Evolutionary conservation across 92 coral and sea anemone species (phyloP).

Genomic region (Siderastrea siderea): DNA sequence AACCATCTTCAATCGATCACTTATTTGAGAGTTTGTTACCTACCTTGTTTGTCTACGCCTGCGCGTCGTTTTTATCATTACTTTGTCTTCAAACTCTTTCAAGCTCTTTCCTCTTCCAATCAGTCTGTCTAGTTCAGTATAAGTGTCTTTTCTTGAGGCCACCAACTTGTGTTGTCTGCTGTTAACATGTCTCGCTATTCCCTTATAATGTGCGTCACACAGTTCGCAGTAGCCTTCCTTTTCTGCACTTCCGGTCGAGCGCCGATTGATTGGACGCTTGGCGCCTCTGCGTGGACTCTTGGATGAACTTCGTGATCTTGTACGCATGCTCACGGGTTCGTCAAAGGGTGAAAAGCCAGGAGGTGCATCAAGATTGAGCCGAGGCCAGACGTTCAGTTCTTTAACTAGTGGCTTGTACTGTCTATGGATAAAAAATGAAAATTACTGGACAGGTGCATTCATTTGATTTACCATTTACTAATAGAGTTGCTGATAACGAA

Average conservation of each 20-base stretch:
- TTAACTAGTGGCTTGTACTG: conserved; percentile 84
- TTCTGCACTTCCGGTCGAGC: conserved; percentile 21
- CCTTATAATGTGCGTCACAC: conserved; percentile 71
- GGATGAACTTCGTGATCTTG: conserved; percentile 67
- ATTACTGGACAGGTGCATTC: no score
- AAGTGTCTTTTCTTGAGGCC: conserved; percentile 68
- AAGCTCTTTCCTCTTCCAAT: conserved; percentile 72
- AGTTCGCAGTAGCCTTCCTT: conserved; percentile 91
- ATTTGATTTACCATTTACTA: no score
- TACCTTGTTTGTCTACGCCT: conserved; percentile 32
- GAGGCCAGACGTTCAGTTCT: conserved; percentile 87
- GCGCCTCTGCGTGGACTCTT: conserved; percentile 54
- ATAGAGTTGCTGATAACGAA: background rate
- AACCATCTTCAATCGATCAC: no score
- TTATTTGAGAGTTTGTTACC: background rate
- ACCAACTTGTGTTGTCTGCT: conserved; percentile 66
- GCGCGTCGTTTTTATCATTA: background rate
- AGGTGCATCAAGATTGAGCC: conserved; percentile 73
- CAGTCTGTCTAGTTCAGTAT: conserved; percentile 74
- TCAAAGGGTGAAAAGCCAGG: conserved; percentile 89
- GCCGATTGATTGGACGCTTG: conserved; percentile 6
- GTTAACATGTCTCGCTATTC: conserved; percentile 55
- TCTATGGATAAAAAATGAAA: conserved; percentile 38
- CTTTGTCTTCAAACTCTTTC: conserved; percentile 64
- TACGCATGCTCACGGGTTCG: conserved; percentile 72